Conservation (phyloP, 2,797 vertebrate genomes). For the Scolopax rusticola region DNA sequence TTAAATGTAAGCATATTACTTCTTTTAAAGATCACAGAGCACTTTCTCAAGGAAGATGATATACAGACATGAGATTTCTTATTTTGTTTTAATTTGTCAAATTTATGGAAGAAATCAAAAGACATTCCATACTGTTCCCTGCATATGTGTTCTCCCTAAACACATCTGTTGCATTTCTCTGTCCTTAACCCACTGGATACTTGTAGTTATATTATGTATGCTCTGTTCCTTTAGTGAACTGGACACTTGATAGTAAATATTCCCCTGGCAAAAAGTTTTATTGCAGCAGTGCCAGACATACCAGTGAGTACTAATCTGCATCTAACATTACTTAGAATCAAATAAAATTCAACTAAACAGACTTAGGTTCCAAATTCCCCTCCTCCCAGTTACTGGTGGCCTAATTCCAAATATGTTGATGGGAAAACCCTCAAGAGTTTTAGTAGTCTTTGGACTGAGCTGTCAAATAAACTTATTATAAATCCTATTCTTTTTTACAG, state of each 20-base stretch:
- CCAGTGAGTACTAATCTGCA: conserved; percentile 13
- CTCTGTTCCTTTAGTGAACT: neutral
- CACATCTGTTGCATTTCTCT: neutral
- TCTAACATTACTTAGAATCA: conserved; percentile 3
- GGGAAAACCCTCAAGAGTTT: conserved; percentile 33
- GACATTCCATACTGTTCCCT: neutral
- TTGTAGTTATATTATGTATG: neutral
- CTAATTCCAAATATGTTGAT: conserved; percentile 5
- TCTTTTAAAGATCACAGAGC: neutral
- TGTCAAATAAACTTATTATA: conserved; percentile 44
- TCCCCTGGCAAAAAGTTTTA: neutral
- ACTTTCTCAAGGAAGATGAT: neutral
- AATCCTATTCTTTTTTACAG: conserved; percentile 41
- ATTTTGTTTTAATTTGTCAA: neutral
- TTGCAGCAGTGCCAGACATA: neutral
- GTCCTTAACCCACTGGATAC: neutral
- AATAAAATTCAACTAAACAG: conserved; percentile 19
- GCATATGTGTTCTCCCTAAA: neutral
- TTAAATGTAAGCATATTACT: neutral
- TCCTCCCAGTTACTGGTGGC: conserved; percentile 5
- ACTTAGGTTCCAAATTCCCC: neutral
- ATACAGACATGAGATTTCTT: neutral
- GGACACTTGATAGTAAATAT: conserved; percentile 13
- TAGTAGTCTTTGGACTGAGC: conserved; percentile 22
- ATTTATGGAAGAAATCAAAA: neutral